Base-by-base conservation (phyloP, 2,113 vertebrate genomes). In the Picathartes gymnocephalus region DNA sequence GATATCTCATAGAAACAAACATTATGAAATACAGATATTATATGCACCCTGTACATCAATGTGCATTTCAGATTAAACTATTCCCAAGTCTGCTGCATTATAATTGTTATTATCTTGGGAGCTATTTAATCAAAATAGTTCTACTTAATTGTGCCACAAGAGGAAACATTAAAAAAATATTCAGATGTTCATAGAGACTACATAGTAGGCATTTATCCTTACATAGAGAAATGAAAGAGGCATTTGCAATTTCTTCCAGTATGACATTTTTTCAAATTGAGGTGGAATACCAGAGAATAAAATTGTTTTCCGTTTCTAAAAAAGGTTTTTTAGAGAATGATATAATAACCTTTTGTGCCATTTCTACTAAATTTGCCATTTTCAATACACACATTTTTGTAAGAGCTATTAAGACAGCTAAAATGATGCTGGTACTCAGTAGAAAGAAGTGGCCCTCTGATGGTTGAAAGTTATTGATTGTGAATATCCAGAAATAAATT, bases 71-170 rank as follows among this genome's bases (percentile, higher is more conserved):
- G 93, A 97, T 95, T 94, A 96, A 97, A 95, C 66, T 97, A 78
- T 95, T 94, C 76, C 84, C 74, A 92, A 95, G 80, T 81, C 77
- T 94, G 68, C 72, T 88, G 91, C 81, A 92, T 96, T 96, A 90
- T 95, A 97, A 96, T 96, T 92, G 92, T 66, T 72, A 50, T 92
- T 62, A 89, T 94, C 93, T 92, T 69, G 93, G 94, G 89, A 97
- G 60, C 93, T 97, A 95, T 97, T 97, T 97, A 97, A 97, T 95
- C 92, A 96, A 97, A 97, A 97, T 95, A 94, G 72, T 71, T 97
- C 73, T 92, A 80, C 78, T 96, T 96, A 97, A 97, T 91, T 90
- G 79, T 89, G 71, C 79, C 92, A 82, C 74, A 95, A 92, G 82
- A 96, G 58, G 37, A 97, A 92, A 96, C 39, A 89, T 44, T 42